Percentiles rank a stretch among this genome's conserved stretches.
Evolutionary conservation across 2,113 vertebrate genomes (phyloP).

Genomic region (Plotosus lineatus): DNA sequence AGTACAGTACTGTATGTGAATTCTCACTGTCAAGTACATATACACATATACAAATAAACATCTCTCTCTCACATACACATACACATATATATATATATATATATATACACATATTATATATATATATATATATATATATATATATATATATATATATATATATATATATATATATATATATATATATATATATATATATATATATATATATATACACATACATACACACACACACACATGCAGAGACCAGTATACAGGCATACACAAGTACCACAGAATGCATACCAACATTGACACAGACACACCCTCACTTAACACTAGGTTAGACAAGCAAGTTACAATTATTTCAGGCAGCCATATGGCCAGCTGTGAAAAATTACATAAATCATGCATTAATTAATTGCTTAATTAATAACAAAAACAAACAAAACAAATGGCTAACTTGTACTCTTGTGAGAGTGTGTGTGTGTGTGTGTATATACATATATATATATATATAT

Average conservation of each 20-base stretch:
- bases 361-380: constrained; percentile 49
- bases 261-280: constrained; percentile 36
- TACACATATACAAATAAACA: constrained; percentile 20
- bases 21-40: neutral
- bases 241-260: neutral
- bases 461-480: too few species aligned
- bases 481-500: too few species aligned
- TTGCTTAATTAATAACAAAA: constrained; percentile 44
- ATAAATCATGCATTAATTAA: constrained; percentile 46
- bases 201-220: constrained; percentile 15
- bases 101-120: constrained; percentile 40
- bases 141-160: constrained; percentile 9
- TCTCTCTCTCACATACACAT: neutral
- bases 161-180: constrained; percentile 18
- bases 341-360: constrained; percentile 44
- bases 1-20: neutral
- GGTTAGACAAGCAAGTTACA: constrained; percentile 45
- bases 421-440: constrained; percentile 34
- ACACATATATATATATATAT: constrained; percentile 2
- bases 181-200: neutral
- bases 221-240: constrained; percentile 13
- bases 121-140: neutral
- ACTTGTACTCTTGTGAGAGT: constrained; percentile 17
- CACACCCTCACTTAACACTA: constrained; percentile 45
- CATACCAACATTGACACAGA: constrained; percentile 41